These are phyloP conservation scores for Forficula auricularia DNA, from an alignment of 1,140 invertebrate genomes.

Conservation along the genomic window DNA sequence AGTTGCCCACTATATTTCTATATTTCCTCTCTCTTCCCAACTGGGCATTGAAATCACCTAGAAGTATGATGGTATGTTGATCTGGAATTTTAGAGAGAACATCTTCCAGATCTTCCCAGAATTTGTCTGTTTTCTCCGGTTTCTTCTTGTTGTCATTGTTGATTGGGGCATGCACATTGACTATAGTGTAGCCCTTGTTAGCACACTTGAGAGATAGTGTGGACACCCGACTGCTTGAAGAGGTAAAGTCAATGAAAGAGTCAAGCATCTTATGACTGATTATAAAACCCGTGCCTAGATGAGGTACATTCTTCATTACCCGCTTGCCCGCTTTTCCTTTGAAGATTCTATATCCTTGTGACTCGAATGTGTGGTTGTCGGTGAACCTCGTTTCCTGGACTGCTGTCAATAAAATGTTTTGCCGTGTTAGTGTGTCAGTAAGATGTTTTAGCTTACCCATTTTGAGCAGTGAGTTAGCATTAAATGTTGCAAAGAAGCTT, in stretches of 20 bases:
- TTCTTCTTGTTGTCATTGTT: too few relatives aligned
- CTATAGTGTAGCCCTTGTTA: too few relatives aligned
- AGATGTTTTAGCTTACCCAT: not conserved
- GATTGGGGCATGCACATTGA: too few relatives aligned
- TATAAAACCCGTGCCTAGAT: conserved; percentile 2
- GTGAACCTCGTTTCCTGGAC: not conserved
- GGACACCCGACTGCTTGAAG: too few relatives aligned
- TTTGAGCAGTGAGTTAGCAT: not conserved
- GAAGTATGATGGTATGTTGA: too few relatives aligned
- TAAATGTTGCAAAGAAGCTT: not conserved
- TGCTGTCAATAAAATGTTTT: not conserved
- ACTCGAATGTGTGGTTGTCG: not conserved
- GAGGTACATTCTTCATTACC: not conserved
- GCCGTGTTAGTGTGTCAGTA: not conserved
- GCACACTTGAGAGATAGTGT: too few relatives aligned
- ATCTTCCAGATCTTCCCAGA: too few relatives aligned
- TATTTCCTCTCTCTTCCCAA: too few relatives aligned
- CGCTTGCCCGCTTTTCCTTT: not conserved
- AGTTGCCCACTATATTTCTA: not conserved
- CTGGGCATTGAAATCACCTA: too few relatives aligned
- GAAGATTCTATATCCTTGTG: conserved; percentile 1
- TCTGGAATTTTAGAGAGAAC: too few relatives aligned
- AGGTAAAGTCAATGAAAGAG: too few relatives aligned
- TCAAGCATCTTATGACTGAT: not conserved
- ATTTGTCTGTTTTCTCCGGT: too few relatives aligned